Base-by-base conservation (phyloP, 2,113 vertebrate species). In the Corythoichthys haematopterus region DNA sequence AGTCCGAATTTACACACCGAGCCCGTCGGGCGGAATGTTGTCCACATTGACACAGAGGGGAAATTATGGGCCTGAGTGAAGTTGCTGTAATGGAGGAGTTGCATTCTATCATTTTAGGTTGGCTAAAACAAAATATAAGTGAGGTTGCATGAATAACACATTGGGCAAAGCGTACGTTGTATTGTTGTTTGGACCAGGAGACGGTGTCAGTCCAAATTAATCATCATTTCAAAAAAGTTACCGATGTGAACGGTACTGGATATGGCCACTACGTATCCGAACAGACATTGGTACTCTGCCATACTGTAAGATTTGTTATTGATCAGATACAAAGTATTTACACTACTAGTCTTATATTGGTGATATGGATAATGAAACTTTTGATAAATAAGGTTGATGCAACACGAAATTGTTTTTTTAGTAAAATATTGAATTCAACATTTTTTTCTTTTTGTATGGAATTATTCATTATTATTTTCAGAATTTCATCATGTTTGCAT, bases 1-100 rank as follows among this genome's bases (percentile, higher is more conserved):
- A 88, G 77, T 80, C 84, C 84, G 81, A 83, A 77, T 77, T 83
- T 84, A 75, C 79, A 79, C 85, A 72, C 69, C 60, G 12, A 72
- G 76, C 68, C 77, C 50, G 64, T 64, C 36, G 66, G 81, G 77
- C 71, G 81, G 70, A 66, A 74, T 78, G 79, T 69, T 82, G 86
- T 80, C 79, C 72, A 75, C 81, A 85, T 77, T 57, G 66, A 79
- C 79, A 77, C 78, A 58, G 69, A 64, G 65, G 56, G 72, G 51
- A 78, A 83, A 85, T 82, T 70, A 82, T 36, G 46, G 65, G 51
- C 72, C 71, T 51, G 55, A 66, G 72, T 71, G 77, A 79, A 70
- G 78, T 80, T 80, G 52, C 76, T 80, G 78, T 77, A 69, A 68
- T 65, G 67, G 77, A 72, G 60, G 70, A 76, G 64, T 80, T 70